Evolutionary conservation across 2,113 vertebrate species (phyloP), one percentile per base, ranked within the genome.

Genomic region (Oryzias celebensis): DNA sequence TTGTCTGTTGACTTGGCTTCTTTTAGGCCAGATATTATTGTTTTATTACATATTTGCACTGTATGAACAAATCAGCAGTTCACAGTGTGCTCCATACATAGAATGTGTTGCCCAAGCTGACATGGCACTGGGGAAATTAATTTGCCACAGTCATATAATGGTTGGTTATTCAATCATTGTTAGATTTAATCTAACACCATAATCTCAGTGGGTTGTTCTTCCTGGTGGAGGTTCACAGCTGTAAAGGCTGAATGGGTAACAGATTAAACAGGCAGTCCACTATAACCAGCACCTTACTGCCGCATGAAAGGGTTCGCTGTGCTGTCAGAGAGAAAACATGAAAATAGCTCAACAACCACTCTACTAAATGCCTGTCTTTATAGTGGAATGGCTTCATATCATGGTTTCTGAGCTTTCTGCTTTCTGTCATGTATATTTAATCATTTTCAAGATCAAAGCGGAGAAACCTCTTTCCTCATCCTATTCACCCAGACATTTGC

Each of bases 61-160:
- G 36, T 54, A 20, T 28, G 61, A 75, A 49, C 54, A 47, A n/a
- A 75, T 75, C 56, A 62, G 75, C 48, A 45, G 62, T 54, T 52
- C 67, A 49, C 54, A 61, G 47, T 72, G 20, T 58, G 78, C 64
- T 75, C 69, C 44, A 56, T 54, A 77, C 64, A 70, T 56, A 60
- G 64, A 63, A 60, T 23, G 61, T 44, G 56, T 71, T 64, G 71
- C 65, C 51, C 72, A 28, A 71, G 73, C 77, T 71, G 75, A 88
- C 84, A 80, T 56, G 77, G 76, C 84, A 72, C 85, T 14, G 77
- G 81, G 84, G 83, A 85, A 87, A 87, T 88, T 84, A 81, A 88
- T 85, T 88, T 82, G 83, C 84, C 36, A 71, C 81, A 85, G 74
- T 50, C 78, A 71, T 83, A 84, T 80, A 85, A 84, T 81, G 81